Conservation (phyloP, 2,113 vertebrate genomes). For the Pomatostomus ruficeps region DNA sequence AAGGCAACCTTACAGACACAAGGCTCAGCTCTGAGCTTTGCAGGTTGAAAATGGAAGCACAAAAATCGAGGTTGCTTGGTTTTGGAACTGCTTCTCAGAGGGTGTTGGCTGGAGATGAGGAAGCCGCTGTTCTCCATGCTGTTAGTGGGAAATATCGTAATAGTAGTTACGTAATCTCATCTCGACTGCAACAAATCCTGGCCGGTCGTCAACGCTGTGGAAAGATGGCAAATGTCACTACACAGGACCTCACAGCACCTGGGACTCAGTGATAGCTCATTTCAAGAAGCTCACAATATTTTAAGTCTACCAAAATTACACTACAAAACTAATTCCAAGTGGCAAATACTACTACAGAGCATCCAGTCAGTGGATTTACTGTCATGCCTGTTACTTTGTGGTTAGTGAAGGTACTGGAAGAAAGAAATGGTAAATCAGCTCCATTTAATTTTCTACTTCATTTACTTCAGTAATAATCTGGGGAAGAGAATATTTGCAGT, state of each 20-base stretch:
- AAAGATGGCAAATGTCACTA: not conserved
- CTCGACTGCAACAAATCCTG: slow-evolving; percentile 82
- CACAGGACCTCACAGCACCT: accelerated
- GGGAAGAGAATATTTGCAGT: not conserved
- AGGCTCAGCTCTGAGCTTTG: not conserved
- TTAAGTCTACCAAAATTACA: not conserved
- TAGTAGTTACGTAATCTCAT: slow-evolving; percentile 87
- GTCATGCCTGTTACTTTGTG: not conserved
- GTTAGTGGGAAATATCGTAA: slow-evolving; percentile 88
- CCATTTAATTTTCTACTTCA: not conserved
- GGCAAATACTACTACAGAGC: not conserved
- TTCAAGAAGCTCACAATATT: not conserved
- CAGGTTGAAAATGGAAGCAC: not conserved
- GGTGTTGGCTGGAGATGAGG: not conserved
- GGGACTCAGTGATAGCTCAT: not conserved
- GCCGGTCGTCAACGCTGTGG: slow-evolving; percentile 81
- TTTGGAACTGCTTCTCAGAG: not conserved
- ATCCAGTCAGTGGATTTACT: not conserved
- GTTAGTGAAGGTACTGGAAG: not conserved
- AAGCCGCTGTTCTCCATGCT: not conserved
- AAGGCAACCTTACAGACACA: not conserved
- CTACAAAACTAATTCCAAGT: not conserved
- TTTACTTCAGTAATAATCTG: not conserved
- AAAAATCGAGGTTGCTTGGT: not conserved
- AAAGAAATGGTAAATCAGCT: not conserved